Conservation (phyloP, 2,888 invertebrate genomes). For the Adelognathus sp. region DNA sequence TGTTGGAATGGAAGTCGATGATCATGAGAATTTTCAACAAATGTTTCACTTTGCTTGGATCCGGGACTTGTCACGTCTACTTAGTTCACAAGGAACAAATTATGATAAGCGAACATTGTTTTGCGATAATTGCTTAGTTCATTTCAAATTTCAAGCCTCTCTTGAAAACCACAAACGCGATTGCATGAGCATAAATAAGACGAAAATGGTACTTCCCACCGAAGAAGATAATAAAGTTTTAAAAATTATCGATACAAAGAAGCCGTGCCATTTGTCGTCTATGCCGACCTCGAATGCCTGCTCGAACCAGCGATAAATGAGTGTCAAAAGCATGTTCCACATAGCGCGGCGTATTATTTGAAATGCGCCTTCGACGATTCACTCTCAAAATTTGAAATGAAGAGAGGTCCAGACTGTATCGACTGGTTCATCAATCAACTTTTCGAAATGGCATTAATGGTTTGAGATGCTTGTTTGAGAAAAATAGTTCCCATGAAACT, state of each 20-base stretch:
- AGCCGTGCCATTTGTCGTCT: no score
- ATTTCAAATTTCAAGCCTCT: constrained; percentile 24
- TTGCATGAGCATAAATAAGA: no score
- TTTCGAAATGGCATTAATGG: constrained; percentile 5
- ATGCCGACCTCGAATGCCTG: constrained; percentile 43
- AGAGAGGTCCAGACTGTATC: constrained; percentile 38
- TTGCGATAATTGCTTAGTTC: constrained; percentile 44
- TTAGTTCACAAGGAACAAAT: constrained; percentile 35
- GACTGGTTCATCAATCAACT: no score
- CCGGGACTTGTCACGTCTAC: constrained; percentile 42
- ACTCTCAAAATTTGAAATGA: no score
- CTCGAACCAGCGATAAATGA: constrained; percentile 10
- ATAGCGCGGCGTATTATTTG: constrained; percentile 33
- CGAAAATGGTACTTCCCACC: no score
- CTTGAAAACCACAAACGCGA: constrained; percentile 32
- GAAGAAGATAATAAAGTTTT: constrained; percentile 29
- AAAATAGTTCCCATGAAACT: constrained; percentile 45
- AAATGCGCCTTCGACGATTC: constrained; percentile 26
- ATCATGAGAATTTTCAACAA: constrained; percentile 15
- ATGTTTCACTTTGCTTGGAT: constrained; percentile 47
- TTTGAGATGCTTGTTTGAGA: constrained; percentile 7
- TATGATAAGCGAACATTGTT: not conserved
- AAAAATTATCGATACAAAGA: no score
- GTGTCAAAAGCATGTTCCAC: constrained; percentile 46
- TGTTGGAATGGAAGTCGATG: constrained; percentile 10